phyloP scores from a whole-genome alignment of 2,113 vertebrate species.

The Catharus bicknelli region DNA sequence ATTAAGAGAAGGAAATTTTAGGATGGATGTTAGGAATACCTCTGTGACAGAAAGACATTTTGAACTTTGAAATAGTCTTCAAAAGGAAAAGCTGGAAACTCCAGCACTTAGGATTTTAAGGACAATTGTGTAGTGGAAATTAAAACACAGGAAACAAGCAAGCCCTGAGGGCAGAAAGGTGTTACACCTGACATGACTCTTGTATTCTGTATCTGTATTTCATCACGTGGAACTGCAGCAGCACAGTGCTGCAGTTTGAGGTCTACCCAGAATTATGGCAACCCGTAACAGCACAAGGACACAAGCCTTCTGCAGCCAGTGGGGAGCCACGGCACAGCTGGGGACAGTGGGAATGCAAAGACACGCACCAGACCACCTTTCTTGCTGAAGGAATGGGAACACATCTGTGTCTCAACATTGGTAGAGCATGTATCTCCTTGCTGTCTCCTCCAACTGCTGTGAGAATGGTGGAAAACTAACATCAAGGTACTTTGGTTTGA shows the following conservation, averaged over 20 bases:
- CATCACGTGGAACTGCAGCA: not conserved
- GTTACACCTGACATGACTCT: not conserved
- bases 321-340: accelerated
- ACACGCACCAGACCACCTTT: not conserved
- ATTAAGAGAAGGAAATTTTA: slow-evolving; percentile 26
- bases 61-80: not conserved
- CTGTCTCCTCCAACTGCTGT: not conserved
- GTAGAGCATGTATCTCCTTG: accelerated
- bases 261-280: not conserved
- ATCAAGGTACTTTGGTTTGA: not conserved
- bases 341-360: not conserved
- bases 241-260: not conserved
- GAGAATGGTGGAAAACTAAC: not conserved
- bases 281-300: accelerated
- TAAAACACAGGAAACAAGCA: not conserved
- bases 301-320: accelerated
- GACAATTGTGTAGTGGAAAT: not conserved
- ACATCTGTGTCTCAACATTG: accelerated
- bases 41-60: not conserved
- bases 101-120: not conserved
- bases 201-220: not conserved
- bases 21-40: slow-evolving; percentile 13
- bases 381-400: accelerated
- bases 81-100: not conserved
- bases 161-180: not conserved